phyloP scores from a whole-genome alignment of 2,113 vertebrate genomes.

The Leptobrachium leishanense region DNA sequence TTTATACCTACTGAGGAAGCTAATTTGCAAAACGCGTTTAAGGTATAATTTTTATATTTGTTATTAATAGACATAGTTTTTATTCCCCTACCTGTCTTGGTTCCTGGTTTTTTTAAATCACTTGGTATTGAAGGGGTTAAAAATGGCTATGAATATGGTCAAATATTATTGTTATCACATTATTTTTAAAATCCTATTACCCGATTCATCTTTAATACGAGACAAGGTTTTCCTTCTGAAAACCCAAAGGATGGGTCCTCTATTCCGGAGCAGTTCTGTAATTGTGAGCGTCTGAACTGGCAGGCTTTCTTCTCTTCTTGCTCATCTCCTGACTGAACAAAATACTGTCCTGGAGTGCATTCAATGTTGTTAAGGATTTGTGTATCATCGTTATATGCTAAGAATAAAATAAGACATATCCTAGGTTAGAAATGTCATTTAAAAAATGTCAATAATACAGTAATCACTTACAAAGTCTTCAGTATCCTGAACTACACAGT shows the following conservation, averaged over 20 bases:
- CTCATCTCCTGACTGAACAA: conserved; percentile 82
- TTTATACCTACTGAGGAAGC: too few relatives aligned
- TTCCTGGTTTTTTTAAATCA: too few relatives aligned
- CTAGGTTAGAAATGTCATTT: background rate
- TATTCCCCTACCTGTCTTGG: too few relatives aligned
- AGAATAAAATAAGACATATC: conserved; percentile 34
- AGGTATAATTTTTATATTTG: too few relatives aligned
- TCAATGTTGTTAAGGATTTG: conserved; percentile 89
- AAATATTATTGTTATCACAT: too few relatives aligned
- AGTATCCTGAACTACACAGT: too few relatives aligned
- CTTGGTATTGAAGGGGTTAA: too few relatives aligned
- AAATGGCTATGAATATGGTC: too few relatives aligned
- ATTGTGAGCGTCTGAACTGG: conserved; percentile 87
- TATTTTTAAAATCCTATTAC: conserved; percentile 60
- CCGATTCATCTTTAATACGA: conserved; percentile 94
- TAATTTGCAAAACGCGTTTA: too few relatives aligned
- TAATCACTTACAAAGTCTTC: too few relatives aligned
- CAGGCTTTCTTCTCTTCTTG: conserved; percentile 84
- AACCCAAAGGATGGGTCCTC: conserved; percentile 85
- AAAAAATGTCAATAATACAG: background rate
- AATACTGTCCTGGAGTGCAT: conserved; percentile 81
- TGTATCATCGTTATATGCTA: conserved; percentile 86
- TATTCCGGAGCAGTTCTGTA: conserved; percentile 88
- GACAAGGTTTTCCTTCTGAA: conserved; percentile 85
- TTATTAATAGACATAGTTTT: too few relatives aligned